phyloP scores from a whole-genome alignment of 2,113 vertebrate species.

The Carollia perspicillata region DNA sequence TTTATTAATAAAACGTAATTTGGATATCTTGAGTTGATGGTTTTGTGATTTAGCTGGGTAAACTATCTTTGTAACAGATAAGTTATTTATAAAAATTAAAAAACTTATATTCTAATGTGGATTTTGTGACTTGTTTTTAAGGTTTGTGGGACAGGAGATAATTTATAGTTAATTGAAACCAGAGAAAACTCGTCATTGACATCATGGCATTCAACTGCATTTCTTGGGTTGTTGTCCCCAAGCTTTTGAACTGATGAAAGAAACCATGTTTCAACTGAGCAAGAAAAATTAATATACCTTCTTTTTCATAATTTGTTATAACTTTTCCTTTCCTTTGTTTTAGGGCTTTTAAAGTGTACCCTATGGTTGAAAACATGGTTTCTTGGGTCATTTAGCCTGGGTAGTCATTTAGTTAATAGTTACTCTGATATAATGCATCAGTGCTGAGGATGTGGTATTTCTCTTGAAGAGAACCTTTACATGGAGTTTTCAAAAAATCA shows the following conservation, averaged over 20 bases:
- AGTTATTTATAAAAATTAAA: slow-evolving; percentile 99
- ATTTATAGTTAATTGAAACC: not conserved
- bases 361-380: not conserved
- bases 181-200: not conserved
- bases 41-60: slow-evolving; percentile 98
- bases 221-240: not conserved
- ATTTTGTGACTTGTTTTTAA: slow-evolving; percentile 82
- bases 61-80: slow-evolving; percentile 99
- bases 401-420: not conserved
- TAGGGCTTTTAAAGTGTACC: not conserved
- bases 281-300: not conserved
- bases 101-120: slow-evolving; percentile 90
- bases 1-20: slow-evolving; percentile 95
- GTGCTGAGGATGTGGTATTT: not conserved
- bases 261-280: not conserved
- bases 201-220: not conserved
- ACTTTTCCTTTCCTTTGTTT: not conserved
- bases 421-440: accelerated
- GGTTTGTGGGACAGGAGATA: slow-evolving; percentile 46
- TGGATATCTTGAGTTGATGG: slow-evolving; percentile 96
- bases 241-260: not conserved
- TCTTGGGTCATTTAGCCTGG: not conserved
- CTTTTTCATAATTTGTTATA: not conserved
- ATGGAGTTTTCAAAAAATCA: not conserved
- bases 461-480: not conserved